phyloP scores from a whole-genome alignment of 1,140 invertebrate genomes.

The Hydropsyche tenuis region DNA sequence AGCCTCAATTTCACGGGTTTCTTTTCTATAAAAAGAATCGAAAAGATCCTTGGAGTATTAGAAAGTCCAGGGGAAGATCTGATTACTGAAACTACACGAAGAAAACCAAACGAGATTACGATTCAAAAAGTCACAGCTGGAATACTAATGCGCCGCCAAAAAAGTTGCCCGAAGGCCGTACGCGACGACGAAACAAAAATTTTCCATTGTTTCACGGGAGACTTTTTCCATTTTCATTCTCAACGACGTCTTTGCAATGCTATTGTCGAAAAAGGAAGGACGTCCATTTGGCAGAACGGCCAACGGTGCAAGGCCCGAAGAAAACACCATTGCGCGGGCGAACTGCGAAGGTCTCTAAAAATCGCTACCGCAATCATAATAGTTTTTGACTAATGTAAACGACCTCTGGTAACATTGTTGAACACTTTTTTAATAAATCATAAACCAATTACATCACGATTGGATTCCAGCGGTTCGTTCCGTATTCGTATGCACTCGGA shows the following conservation, averaged over 20 bases:
- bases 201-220: no score
- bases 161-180: background rate
- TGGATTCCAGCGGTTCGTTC: no score
- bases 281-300: constrained; percentile 9
- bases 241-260: no score
- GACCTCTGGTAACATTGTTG: no score
- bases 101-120: constrained; percentile 14
- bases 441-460: no score
- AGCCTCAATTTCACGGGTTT: no score
- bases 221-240: no score
- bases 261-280: background rate
- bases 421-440: no score
- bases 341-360: background rate
- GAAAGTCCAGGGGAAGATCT: constrained; percentile 1
- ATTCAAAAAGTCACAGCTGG: background rate
- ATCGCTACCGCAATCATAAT: no score
- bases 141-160: constrained; percentile 5
- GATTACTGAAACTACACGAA: background rate
- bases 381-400: background rate
- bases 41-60: no score
- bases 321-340: constrained; percentile 3
- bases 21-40: no score
- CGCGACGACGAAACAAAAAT: background rate
- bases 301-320: constrained; percentile 10
- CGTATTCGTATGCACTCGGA: no score